A percentile compares a stretch with the other conserved stretches of the same genome.
phyloP scores from a whole-genome alignment of 2,113 vertebrate species.

The Delphinus delphis region DNA sequence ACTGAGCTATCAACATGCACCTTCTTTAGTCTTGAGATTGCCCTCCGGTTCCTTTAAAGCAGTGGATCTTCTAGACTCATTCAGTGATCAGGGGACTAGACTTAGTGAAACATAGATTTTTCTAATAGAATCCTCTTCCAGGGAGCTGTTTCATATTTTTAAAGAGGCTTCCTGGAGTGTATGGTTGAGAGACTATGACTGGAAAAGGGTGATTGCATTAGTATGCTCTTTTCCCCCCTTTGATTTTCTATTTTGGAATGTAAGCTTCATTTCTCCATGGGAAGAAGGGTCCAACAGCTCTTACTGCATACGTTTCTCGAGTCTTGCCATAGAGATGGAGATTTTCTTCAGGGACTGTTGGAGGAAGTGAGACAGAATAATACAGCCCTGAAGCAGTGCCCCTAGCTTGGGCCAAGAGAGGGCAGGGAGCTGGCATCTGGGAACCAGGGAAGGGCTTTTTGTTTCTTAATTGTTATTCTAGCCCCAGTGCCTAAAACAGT shows the following conservation, averaged over 20 bases:
- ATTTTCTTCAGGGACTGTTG: neutral
- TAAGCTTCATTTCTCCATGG: neutral
- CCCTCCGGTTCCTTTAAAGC: neutral
- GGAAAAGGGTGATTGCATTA: slow-evolving; percentile 12
- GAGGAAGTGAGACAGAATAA: neutral
- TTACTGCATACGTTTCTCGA: neutral
- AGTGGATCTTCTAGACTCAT: neutral
- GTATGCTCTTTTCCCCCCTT: neutral
- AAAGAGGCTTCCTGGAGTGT: slow-evolving; percentile 52
- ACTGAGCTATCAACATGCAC: neutral
- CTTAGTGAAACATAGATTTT: slow-evolving; percentile 15
- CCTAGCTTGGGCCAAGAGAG: neutral
- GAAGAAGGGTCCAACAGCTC: neutral
- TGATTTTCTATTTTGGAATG: neutral
- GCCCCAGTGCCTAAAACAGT: neutral
- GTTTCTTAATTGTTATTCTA: neutral
- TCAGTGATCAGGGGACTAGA: neutral
- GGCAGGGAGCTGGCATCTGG: neutral
- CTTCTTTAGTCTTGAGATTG: neutral
- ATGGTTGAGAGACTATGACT: slow-evolving; percentile 38
- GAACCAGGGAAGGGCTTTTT: neutral
- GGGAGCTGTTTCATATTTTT: slow-evolving; percentile 17
- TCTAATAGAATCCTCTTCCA: neutral
- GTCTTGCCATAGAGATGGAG: neutral
- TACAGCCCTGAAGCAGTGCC: neutral